Evolutionary conservation across 2,113 vertebrate genomes (phyloP), one percentile per base, ranked within the genome.

Genomic region (Loxodonta africana): DNA sequence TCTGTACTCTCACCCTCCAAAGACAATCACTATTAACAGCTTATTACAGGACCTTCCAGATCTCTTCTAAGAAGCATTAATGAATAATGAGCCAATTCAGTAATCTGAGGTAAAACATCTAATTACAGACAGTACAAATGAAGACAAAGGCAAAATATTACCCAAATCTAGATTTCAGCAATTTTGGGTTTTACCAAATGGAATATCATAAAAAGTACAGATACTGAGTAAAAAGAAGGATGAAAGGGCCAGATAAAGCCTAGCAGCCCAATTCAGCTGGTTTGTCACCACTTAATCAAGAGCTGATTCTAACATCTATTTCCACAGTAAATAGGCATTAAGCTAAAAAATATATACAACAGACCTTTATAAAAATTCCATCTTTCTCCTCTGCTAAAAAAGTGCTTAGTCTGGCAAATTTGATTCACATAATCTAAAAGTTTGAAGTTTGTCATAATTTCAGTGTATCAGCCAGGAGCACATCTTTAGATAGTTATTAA

Each of bases 401-500:
- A 95, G 20, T 74, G 33, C 48, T 62, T 74, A 23, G 6, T 81
- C 26, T 25, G 33, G 37, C 25, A 95, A 74, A 95, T 41, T 41
- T 88, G 28, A 84, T 48, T 26, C 82, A 82, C 8, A 69, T 65
- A 90, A 95, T 76, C 48, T 63, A 51, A 18, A 92, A 74, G 46
- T 63, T 53, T 20, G 8, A 92, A 74, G 46, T 57, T 62, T 20
- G 8, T 86, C 33, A n/a, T 82, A 90, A 78, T 78, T 71, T 90
- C 78, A 77, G 57, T 77, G 37, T 17, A 95, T 82, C 2, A 77
- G 28, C 37, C 90, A 80, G 2, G 4, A 91, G 69, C 84, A 88
- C 25, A 89, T 82, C 48, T 95, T 95, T 67, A 65, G 86, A 82
- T 18, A 84, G 62, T 57, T 71, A 60, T 33, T 85, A 97, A 65